Evolutionary conservation across 2,888 invertebrate species (phyloP), one percentile per base, ranked within the genome.

Genomic region (Peribatodes rhomboidaria): DNA sequence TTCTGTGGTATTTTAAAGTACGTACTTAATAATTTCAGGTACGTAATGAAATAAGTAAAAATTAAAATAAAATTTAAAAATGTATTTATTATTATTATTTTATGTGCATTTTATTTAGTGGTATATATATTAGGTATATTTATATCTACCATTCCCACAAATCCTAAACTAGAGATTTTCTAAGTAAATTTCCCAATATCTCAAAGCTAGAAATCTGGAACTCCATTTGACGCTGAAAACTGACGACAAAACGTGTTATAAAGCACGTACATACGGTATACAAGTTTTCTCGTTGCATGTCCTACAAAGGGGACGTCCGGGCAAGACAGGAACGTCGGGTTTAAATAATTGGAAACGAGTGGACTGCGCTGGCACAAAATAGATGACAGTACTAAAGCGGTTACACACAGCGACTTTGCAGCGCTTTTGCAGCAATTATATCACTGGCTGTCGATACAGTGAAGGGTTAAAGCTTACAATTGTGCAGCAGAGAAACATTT

Each of bases 341-440:
- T 69, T 66, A 67, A 67, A 69, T 71, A 67, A 71, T 71, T 71
- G 71, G 68, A 58, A 69, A 59, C 61, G 52, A 49, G 58, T 44
- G 50, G 33, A 33, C 41, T 33, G 35, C 33, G 18, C 33, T 18
- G 20, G 35, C 11, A 16, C 16, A 49, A 33, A 16, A 42, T 46
- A 46, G 13, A 22, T 22, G 22, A 13, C n/a, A 22, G 46, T 46
- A 44, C 20, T 20, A 22, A 7, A 6, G n/a, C 7, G n/a, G 22
- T 22, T 7, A n/a, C 46, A 46, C 22, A 46, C 42, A 20, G 2
- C 16, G 42, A 42, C 2, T 20, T 20, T 42, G n/a, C 18, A 18
- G 42, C 18, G 42, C 9, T 20, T n/a, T 8, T n/a, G 1, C 7
- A 1, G 41, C 41, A 6, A 27, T 27, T 2, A 2, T 27, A 6